Evolutionary conservation across 2,113 vertebrate species (phyloP).

Genomic region (Ammodytes marinus): DNA sequence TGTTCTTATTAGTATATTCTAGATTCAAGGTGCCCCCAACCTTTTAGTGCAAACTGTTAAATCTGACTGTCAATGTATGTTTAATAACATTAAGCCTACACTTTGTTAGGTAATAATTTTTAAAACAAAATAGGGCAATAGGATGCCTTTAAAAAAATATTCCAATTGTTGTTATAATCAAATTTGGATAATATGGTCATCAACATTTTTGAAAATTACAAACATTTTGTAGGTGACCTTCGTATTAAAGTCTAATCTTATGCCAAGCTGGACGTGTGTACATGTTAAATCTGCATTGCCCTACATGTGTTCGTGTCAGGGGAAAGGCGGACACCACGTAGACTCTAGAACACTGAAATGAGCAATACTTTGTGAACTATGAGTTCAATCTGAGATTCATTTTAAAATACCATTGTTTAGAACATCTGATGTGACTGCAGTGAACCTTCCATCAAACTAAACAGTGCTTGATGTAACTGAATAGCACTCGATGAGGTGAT

Average conservation of each 20-base stretch:
- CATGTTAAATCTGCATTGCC: too few species aligned
- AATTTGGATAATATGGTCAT: background rate
- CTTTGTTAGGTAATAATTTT: background rate
- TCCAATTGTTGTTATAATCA: background rate
- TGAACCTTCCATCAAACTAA: background rate
- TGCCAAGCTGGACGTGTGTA: too few species aligned
- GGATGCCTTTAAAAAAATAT: background rate
- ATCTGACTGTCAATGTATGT: conserved; percentile 26
- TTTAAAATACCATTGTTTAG: background rate
- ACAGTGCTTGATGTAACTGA: background rate
- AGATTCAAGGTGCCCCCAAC: background rate
- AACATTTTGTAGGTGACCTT: background rate
- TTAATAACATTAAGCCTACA: background rate
- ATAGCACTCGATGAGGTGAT: background rate
- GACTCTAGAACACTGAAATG: background rate
- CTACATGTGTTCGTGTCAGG: background rate
- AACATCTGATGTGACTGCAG: background rate
- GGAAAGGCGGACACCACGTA: background rate
- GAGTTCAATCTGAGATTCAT: background rate
- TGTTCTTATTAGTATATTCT: background rate
- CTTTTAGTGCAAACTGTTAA: conserved; percentile 26
- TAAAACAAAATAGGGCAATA: background rate
- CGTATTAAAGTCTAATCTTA: background rate
- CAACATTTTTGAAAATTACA: background rate
- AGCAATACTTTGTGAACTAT: background rate